Evolutionary conservation across 2,113 vertebrate genomes (phyloP).

Genomic region (Corythoichthys intestinalis): DNA sequence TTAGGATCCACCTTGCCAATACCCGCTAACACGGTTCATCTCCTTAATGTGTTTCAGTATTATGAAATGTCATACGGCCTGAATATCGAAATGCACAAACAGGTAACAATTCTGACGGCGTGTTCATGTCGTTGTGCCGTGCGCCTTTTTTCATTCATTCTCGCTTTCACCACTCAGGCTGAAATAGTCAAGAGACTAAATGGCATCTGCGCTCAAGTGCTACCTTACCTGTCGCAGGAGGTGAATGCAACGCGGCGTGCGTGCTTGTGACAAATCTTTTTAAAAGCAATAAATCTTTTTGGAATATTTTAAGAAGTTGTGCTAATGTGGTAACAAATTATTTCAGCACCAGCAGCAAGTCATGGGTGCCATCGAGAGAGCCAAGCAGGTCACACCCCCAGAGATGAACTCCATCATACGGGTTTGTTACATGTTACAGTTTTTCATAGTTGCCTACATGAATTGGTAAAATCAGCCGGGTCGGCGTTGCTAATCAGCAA

Average conservation of each 20-base stretch:
- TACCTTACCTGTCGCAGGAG: slow-evolving; percentile 98
- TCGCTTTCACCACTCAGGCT: slow-evolving; percentile 68
- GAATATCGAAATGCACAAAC: slow-evolving; percentile 99
- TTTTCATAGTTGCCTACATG: not conserved
- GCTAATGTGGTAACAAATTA: not conserved
- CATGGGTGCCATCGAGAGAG: slow-evolving; percentile 92
- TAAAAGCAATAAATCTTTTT: too few relatives aligned
- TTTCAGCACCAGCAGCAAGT: slow-evolving; percentile 96
- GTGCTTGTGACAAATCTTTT: not conserved
- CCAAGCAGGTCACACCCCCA: slow-evolving; percentile 94
- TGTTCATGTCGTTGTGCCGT: not conserved
- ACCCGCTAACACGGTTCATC: not conserved
- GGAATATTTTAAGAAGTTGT: not conserved
- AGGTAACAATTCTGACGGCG: slow-evolving; percentile 67
- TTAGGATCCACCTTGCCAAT: not conserved
- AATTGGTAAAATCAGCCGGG: not conserved
- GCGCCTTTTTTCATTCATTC: not conserved
- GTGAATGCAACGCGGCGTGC: slow-evolving; percentile 54
- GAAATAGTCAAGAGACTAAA: slow-evolving; percentile 98
- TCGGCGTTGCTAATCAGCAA: too few relatives aligned
- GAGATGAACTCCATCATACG: slow-evolving; percentile 99
- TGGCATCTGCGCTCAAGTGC: slow-evolving; percentile 94
- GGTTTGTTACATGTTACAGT: slow-evolving; percentile 58
- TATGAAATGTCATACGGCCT: slow-evolving; percentile 98
- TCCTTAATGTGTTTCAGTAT: slow-evolving; percentile 69